Evolutionary conservation across 2,797 vertebrate genomes (phyloP).

Genomic region (Clarias pachynema): DNA sequence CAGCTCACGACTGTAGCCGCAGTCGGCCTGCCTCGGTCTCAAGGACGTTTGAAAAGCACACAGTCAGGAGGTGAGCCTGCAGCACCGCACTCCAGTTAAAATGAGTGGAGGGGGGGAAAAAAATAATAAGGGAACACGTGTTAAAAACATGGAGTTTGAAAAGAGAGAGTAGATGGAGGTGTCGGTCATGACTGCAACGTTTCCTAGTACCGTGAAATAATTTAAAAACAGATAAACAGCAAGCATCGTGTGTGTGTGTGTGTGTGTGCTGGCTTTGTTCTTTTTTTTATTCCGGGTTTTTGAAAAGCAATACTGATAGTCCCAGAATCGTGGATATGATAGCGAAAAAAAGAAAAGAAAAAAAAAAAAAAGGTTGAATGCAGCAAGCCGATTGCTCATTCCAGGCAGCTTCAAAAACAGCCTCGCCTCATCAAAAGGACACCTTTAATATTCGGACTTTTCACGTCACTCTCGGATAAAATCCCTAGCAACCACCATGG

Average conservation of each 20-base stretch:
- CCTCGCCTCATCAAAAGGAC: slow-evolving; percentile 74
- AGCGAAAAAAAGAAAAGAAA: slow-evolving; percentile 65
- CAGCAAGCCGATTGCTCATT: slow-evolving; percentile 71
- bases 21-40: slow-evolving; percentile 24
- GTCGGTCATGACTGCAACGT: background rate
- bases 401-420: slow-evolving; percentile 69
- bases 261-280: slow-evolving; percentile 26
- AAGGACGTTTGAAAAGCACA: slow-evolving; percentile 59
- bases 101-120: background rate
- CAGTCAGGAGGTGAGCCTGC: slow-evolving; percentile 45
- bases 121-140: background rate
- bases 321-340: slow-evolving; percentile 65
- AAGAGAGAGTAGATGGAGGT: background rate
- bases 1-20: slow-evolving; percentile 32
- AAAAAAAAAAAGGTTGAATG: slow-evolving; percentile 37
- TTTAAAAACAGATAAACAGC: slow-evolving; percentile 3
- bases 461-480: slow-evolving; percentile 77
- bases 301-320: slow-evolving; percentile 70
- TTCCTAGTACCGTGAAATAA: background rate
- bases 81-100: slow-evolving; percentile 42
- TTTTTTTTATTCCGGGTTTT: slow-evolving; percentile 57
- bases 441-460: slow-evolving; percentile 85
- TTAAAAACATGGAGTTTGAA: slow-evolving; percentile 34
- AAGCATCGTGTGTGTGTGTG: slow-evolving; percentile 6
- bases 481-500: slow-evolving; percentile 85